Base-by-base conservation (phyloP, 2,113 vertebrate genomes). In the Rattus norvegicus region DNA sequence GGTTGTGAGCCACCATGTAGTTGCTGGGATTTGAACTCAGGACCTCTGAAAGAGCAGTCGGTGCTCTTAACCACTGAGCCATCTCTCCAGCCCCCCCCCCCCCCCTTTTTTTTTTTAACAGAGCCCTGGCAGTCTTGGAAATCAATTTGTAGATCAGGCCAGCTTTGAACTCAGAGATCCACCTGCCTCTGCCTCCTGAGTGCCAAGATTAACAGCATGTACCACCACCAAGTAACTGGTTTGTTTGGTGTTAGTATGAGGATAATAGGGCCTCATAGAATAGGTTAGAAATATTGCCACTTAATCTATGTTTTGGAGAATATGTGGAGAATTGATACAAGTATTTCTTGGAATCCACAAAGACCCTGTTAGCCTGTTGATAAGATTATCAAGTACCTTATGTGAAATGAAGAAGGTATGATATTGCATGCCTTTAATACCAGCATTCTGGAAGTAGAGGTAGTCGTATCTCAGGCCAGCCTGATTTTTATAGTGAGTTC, bases 231-330 rank as follows among this genome's bases (percentile, higher is more conserved):
- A 39, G 19, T 39, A 9, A 22, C n/a, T 43, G 43, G 24, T 80
- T 87, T 96, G 16, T 56, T 47, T 79, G 47, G 63, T 92, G 93
- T 96, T 86, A 73, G 49, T 94, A 93, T 97, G 30, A 63, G 72
- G 73, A 11, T 95, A 92, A 92, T 79, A 75, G 79, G 49, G 6
- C n/a, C 33, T 97, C 26, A 69, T 91, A 81, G 79, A 84, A 95
- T 91, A 61, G 76, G 17, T 70, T 91, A 59, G 7, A 93, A 76
- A 26, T 95, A 17, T 88, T 94, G 12, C n/a, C 28, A 49, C 19
- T 36, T 92, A 33, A 89, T 67, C 75, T 91, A 0, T 83, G 67
- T 86, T 91, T 97, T 97, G 47, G n/a, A 81, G 30, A 77, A 36
- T 89, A 91, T 93, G 13, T 88, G 30, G 91, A 91, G 65, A 94